Base-by-base conservation (phyloP, 2,797 vertebrate genomes). In the Oreochromis grahami region DNA sequence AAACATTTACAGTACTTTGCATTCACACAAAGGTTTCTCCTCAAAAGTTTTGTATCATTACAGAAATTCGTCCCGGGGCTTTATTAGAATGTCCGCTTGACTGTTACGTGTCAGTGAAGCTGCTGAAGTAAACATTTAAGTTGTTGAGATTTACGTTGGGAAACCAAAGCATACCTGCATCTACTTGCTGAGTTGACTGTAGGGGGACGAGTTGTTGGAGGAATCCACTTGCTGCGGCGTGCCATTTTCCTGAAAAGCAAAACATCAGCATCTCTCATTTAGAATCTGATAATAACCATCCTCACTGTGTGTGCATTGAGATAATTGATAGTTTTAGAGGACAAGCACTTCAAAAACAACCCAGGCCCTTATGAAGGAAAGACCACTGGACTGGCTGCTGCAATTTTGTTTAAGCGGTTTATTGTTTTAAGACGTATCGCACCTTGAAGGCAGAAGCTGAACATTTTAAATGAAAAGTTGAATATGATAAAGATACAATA, bases 141-240 rank as follows among this genome's bases (percentile, higher is more conserved):
- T 12, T 48, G 8, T 38, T 56, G 43, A 21, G 24, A 3, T 78
- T 80, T 12, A 77, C 1, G 5, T 34, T 19, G 65, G 26, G 74
- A 86, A 79, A 45, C 36, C 38, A 9, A 36, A 78, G 60, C 13
- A 6, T 97, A 99, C 98, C 98, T 97, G 95, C 95, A 96, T 97
- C 98, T 98, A 99, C 97, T 99, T 99, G 97, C 97, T 98, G 95
- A 98, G 98, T 94, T 99, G 99, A 96, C 98, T 97, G 88, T 99
- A 99, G 51, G 98, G 97, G 96, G 98, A 99, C 90, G 98, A 98
- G 94, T 99, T 99, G 94, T 96, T 98, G 95, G 99, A 98, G 60
- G 98, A 98, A 95, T 99, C 98, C 93, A 99, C 97, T 94, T 98
- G 98, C 76, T 99, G 98, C 84, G 97, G 98, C 82, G 97, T 97